Evolutionary conservation across 2,797 vertebrate species (phyloP).

Genomic region (Cottoperca gobio): DNA sequence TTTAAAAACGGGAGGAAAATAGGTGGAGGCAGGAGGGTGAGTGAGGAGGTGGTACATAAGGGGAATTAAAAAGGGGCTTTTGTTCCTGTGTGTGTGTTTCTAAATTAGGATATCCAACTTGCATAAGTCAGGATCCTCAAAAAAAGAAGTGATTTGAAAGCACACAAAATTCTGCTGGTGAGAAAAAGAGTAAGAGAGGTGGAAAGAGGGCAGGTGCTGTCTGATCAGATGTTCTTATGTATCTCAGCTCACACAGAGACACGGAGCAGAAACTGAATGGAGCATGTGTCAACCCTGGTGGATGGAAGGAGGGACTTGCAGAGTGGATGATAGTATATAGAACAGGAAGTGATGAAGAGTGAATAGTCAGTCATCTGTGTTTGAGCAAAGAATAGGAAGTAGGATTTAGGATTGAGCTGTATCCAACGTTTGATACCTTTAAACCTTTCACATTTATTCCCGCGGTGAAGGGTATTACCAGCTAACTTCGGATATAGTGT

Average conservation of each 20-base stretch:
- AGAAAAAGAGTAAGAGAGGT: neutral
- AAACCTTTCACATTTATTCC: slow-evolving; percentile 30
- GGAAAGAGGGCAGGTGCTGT: slow-evolving; percentile 5
- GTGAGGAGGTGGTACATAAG: slow-evolving; percentile 8
- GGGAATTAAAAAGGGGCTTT: slow-evolving; percentile 33
- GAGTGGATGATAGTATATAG: slow-evolving; percentile 14
- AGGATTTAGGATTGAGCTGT: slow-evolving; percentile 2
- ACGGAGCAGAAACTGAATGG: slow-evolving; percentile 7
- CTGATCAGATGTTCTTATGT: slow-evolving; percentile 35
- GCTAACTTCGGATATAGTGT: slow-evolving; percentile 1
- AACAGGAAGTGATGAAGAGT: slow-evolving; percentile 1
- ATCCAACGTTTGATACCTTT: slow-evolving; percentile 22
- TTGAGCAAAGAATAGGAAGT: slow-evolving; percentile 31
- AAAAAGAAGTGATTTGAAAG: slow-evolving; percentile 8
- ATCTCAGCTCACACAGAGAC: slow-evolving; percentile 24
- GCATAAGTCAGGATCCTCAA: slow-evolving; percentile 2
- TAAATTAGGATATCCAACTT: neutral
- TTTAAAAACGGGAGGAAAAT: slow-evolving; percentile 52
- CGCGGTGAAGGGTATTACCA: neutral
- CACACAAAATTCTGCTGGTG: neutral
- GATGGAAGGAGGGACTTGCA: slow-evolving; percentile 31
- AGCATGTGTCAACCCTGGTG: slow-evolving; percentile 16
- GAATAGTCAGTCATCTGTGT: slow-evolving; percentile 23
- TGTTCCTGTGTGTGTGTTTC: slow-evolving; percentile 1
- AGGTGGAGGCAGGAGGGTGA: slow-evolving; percentile 40